Conservation (phyloP, 2,113 vertebrate species). For the Myrmophylax atrothorax region DNA sequence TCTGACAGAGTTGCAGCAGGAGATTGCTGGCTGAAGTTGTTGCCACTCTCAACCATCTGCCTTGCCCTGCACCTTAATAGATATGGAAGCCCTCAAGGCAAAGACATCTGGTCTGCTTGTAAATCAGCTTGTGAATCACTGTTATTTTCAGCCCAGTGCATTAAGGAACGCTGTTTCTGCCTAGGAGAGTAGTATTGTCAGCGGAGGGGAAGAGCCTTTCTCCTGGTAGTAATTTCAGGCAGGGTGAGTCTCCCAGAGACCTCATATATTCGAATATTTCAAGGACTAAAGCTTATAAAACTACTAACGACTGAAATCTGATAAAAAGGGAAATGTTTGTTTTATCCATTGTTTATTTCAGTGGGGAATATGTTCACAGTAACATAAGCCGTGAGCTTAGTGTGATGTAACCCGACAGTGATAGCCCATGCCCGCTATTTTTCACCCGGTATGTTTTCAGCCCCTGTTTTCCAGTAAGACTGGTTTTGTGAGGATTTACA, state of each 20-base stretch:
- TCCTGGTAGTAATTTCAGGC: background rate
- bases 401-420: background rate
- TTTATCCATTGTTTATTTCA: background rate
- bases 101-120: conserved; percentile 22
- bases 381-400: background rate
- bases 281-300: background rate
- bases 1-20: background rate
- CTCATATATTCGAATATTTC: background rate
- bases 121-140: background rate
- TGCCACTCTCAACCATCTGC: conserved; percentile 6
- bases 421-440: fast-evolving
- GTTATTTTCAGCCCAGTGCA: background rate
- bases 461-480: background rate
- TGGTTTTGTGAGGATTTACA: background rate
- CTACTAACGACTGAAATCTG: background rate
- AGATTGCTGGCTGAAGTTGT: background rate
- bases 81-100: background rate
- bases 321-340: background rate
- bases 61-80: background rate
- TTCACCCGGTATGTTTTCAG: fast-evolving
- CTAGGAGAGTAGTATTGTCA: background rate
- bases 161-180: background rate
- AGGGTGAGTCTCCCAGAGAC: background rate
- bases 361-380: background rate
- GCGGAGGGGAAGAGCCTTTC: background rate